Evolutionary conservation across 2,113 vertebrate species (phyloP).

Genomic region (Gymnarchus niloticus): DNA sequence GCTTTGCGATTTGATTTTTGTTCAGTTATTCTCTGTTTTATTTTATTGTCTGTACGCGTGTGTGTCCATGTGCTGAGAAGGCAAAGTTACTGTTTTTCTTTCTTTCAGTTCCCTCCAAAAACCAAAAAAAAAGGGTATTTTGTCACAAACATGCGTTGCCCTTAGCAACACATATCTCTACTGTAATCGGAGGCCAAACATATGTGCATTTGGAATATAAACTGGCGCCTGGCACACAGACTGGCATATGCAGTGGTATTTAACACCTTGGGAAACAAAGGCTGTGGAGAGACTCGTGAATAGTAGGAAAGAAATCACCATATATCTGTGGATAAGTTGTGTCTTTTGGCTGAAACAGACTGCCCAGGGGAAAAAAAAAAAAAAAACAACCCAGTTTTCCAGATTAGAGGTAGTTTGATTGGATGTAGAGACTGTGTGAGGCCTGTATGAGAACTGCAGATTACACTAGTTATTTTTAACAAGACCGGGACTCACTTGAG

Average conservation of each 20-base stretch:
- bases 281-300: not conserved
- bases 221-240: not conserved
- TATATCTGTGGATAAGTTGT: not conserved
- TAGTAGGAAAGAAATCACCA: not conserved
- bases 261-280: conserved; percentile 18
- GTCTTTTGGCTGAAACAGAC: not conserved
- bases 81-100: not conserved
- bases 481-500: not conserved
- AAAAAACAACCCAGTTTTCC: not conserved
- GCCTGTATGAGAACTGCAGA: not conserved
- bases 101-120: not conserved
- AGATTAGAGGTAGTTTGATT: not conserved
- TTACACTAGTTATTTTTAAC: conserved; percentile 1
- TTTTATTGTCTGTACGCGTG: conserved; percentile 23
- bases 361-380: not conserved
- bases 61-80: conserved; percentile 7
- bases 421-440: not conserved
- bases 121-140: conserved; percentile 6
- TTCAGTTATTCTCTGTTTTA: not conserved
- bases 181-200: conserved; percentile 33
- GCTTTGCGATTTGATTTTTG: not conserved
- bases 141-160: conserved; percentile 26
- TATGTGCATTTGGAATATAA: conserved; percentile 2
- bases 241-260: not conserved
- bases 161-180: conserved; percentile 24